Evolutionary conservation across 2,113 vertebrate species (phyloP), one percentile per base, ranked within the genome.

Genomic region (Pseudorhombus dupliciocellatus): DNA sequence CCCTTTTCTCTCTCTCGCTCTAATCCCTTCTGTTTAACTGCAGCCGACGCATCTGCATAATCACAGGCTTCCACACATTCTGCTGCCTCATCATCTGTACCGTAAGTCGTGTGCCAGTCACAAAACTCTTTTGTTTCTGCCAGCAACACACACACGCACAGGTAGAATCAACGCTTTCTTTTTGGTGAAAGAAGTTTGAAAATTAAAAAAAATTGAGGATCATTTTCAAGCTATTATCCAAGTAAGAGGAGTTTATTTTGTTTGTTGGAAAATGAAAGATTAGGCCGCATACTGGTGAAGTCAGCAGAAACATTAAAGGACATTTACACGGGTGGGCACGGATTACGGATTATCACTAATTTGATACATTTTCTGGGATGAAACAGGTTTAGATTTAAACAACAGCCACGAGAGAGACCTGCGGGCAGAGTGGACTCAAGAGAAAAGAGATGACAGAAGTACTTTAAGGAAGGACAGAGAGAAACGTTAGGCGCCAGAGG

Each of bases 51-150:
- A 78, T 83, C 70, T 59, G 48, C 85, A 81, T 87, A 87, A 89
- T 91, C 77, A 89, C 60, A 81, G 87, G 77, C 66, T 88, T 84
- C 56, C 16, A 77, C 66, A 37, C 51, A 71, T 87, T 68, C 57
- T 79, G 67, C 67, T 73, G 73, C 56, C n/a, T 84, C 75, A 81
- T 74, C 80, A 74, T 60, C 53, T 55, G 22, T 48, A 68, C 70
- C 34, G 58, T 74, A 71, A 77, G 25, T 75, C 18, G 21, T 84
- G 69, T 79, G 71, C 61, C 34, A 72, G 44, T 84, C 44, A 83
- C 42, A 75, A 75, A 76, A 63, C 28, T 44, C 51, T 64, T 79
- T 83, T 80, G 61, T 73, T 74, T 87, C 53, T 72, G 58, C 20
- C 67, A 44, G 65, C 66, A 54, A 24, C 26, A 67, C 4, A 24